phyloP scores from a whole-genome alignment of 2,797 vertebrate genomes.

The Tiaroga cobitis region DNA sequence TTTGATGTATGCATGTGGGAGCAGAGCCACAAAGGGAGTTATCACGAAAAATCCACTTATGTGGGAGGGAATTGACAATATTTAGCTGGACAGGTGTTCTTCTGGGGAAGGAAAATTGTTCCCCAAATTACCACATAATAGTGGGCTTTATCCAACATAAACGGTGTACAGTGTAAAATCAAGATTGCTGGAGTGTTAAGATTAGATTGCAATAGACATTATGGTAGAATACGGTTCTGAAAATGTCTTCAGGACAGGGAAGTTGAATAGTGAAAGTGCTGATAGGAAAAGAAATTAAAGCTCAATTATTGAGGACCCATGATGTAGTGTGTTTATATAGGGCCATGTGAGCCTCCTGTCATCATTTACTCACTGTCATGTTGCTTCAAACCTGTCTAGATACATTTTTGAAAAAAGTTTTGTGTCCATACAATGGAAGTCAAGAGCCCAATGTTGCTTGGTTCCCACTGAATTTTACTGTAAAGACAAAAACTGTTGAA shows the following conservation, averaged over 20 bases:
- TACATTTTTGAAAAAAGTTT: not conserved
- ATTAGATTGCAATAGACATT: not conserved
- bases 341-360: not conserved
- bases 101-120: slow-evolving; percentile 8
- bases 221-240: not conserved
- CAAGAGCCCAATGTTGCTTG: not conserved
- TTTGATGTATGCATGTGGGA: slow-evolving; percentile 33
- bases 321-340: not conserved
- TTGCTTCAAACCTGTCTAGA: not conserved
- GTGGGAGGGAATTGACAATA: slow-evolving; percentile 44
- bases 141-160: slow-evolving; percentile 5
- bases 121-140: slow-evolving; percentile 49
- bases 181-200: not conserved
- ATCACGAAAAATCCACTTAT: slow-evolving; percentile 54
- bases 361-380: not conserved
- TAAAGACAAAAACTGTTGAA: not conserved
- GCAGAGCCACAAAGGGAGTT: slow-evolving; percentile 30
- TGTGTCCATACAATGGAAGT: not conserved
- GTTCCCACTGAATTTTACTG: not conserved
- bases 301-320: not conserved
- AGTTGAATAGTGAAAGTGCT: not conserved
- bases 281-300: slow-evolving; percentile 8
- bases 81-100: slow-evolving; percentile 51
- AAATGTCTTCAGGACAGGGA: not conserved
- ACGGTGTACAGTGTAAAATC: not conserved